Evolutionary conservation across 2,113 vertebrate genomes (phyloP).

Genomic region (human): GRCh38 chr3:43250501-43251000

Average conservation of each 20-base stretch:
- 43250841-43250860: not conserved
- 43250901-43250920: not conserved
- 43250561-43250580: not conserved
- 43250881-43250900: not conserved
- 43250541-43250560: not conserved
- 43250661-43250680: not conserved
- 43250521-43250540: not conserved
- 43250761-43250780: not conserved
- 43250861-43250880: not conserved
- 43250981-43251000: no score
- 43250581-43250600: not conserved
- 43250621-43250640: rapidly evolving
- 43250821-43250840: not conserved
- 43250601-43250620: not conserved
- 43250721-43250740: not conserved
- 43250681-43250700: not conserved
- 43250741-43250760: not conserved
- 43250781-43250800: no score
- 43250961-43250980: not conserved
- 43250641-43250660: not conserved
- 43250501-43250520: not conserved
- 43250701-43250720: not conserved
- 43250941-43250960: not conserved
- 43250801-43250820: not conserved
- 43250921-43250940: not conserved